phyloP scores from a whole-genome alignment of 2,113 vertebrate genomes.

The Prionailurus viverrinus region DNA sequence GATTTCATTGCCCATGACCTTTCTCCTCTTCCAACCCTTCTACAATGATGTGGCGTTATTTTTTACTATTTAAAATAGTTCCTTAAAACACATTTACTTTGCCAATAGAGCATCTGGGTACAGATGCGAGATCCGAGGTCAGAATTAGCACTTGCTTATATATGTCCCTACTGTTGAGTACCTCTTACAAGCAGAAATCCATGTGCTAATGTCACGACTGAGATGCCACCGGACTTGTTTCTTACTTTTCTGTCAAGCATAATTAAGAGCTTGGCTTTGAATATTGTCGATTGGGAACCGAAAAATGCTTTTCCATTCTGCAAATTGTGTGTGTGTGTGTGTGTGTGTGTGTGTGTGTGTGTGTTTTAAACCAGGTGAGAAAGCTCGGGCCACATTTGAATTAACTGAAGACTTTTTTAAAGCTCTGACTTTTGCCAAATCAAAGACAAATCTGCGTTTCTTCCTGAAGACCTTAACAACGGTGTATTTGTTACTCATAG shows the following conservation, averaged over 20 bases:
- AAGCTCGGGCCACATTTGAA: neutral
- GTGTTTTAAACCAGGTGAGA: neutral
- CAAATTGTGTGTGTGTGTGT: neutral
- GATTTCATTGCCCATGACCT: neutral
- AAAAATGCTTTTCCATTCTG: neutral
- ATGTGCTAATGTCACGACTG: neutral
- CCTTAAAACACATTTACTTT: neutral
- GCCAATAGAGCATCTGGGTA: neutral
- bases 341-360: too few species aligned
- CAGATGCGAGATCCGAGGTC: neutral
- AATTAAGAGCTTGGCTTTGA: neutral
- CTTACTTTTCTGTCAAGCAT: conserved; percentile 3
- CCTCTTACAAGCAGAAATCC: neutral
- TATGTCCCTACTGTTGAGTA: neutral
- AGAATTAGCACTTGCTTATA: neutral
- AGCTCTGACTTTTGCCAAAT: neutral
- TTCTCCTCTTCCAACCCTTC: neutral
- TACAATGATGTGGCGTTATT: neutral
- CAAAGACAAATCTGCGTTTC: neutral
- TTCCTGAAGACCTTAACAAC: neutral
- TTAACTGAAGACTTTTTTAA: neutral
- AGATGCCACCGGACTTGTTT: neutral
- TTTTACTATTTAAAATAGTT: conserved; percentile 5
- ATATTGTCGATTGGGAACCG: neutral
- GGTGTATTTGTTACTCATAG: neutral